Conservation (phyloP, 2,888 invertebrate genomes). For the Dexiosoma caninum region DNA sequence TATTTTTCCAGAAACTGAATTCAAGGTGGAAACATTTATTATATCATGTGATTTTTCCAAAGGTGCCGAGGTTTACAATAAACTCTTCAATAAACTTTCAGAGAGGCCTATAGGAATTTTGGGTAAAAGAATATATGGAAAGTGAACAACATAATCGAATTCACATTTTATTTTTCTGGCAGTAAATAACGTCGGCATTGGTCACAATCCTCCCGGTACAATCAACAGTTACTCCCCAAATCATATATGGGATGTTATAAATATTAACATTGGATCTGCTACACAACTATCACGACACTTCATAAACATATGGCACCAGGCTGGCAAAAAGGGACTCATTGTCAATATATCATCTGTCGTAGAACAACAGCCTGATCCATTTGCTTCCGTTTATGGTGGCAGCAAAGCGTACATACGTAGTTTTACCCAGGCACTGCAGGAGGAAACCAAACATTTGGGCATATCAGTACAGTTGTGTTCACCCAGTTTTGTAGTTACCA, state of each 20-base stretch:
- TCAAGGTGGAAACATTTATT: slow-evolving; percentile 83
- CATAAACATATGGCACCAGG: slow-evolving; percentile 85
- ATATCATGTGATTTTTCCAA: slow-evolving; percentile 88
- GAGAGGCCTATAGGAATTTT: slow-evolving; percentile 88
- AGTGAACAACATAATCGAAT: too few relatives aligned
- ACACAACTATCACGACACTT: slow-evolving; percentile 88
- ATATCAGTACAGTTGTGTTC: slow-evolving; percentile 90
- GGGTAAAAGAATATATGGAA: too few relatives aligned
- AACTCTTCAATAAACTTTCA: slow-evolving; percentile 83
- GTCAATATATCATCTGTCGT: slow-evolving; percentile 94
- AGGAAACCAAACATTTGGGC: slow-evolving; percentile 86
- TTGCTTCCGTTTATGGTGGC: slow-evolving; percentile 92
- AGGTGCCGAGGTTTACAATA: slow-evolving; percentile 83
- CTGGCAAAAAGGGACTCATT: slow-evolving; percentile 85
- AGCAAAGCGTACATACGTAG: slow-evolving; percentile 88
- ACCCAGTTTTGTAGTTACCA: slow-evolving; percentile 84
- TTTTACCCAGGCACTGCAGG: slow-evolving; percentile 87
- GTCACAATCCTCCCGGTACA: slow-evolving; percentile 84
- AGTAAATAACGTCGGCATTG: slow-evolving; percentile 83
- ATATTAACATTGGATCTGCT: slow-evolving; percentile 91
- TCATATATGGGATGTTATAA: slow-evolving; percentile 87
- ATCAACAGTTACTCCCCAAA: slow-evolving; percentile 84
- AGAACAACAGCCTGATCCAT: slow-evolving; percentile 88
- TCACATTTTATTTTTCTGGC: slow-evolving; percentile 42
- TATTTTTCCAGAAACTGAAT: slow-evolving; percentile 77